These are phyloP conservation scores for Hirtodrosophila trivittata DNA, from an alignment of 2,888 invertebrate genomes.

Conservation along the genomic window DNA sequence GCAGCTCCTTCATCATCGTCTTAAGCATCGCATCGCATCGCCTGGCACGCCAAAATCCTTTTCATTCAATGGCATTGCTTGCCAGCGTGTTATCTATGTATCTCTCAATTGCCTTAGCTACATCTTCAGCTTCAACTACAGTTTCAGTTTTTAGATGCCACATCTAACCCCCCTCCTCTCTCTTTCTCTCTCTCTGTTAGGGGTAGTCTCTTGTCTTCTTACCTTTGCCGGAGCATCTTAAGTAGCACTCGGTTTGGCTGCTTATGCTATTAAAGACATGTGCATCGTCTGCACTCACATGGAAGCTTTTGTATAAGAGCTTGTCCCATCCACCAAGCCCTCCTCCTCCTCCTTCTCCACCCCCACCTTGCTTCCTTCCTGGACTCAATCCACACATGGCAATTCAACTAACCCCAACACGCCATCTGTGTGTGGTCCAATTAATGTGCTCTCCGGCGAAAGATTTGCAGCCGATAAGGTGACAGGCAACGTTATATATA, in stretches of 20 bases:
- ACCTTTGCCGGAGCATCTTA: constrained; percentile 56
- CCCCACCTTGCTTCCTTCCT: neutral
- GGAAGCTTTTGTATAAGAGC: constrained; percentile 52
- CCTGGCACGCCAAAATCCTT: constrained; percentile 58
- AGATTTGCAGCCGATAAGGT: constrained; percentile 49
- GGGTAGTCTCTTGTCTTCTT: neutral
- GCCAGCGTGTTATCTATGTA: constrained; percentile 63
- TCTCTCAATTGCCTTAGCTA: constrained; percentile 32
- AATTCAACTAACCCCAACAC: constrained; percentile 9
- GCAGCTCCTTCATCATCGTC: constrained; percentile 48
- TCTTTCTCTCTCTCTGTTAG: constrained; percentile 7
- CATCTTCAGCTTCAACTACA: neutral
- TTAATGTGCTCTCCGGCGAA: constrained; percentile 51
- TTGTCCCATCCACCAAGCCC: too few relatives aligned
- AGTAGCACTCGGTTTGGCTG: constrained; percentile 68
- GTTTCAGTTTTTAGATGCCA: neutral
- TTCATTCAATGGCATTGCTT: constrained; percentile 64
- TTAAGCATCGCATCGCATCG: constrained; percentile 27
- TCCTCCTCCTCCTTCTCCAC: neutral
- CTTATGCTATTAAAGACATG: constrained; percentile 64
- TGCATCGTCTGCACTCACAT: constrained; percentile 52
- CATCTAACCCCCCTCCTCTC: neutral
- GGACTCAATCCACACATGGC: constrained; percentile 12
- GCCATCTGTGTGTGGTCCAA: constrained; percentile 62
- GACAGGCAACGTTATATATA: constrained; percentile 18